Evolutionary conservation across 2,888 invertebrate genomes (phyloP).

Genomic region (Melanophora roralis): DNA sequence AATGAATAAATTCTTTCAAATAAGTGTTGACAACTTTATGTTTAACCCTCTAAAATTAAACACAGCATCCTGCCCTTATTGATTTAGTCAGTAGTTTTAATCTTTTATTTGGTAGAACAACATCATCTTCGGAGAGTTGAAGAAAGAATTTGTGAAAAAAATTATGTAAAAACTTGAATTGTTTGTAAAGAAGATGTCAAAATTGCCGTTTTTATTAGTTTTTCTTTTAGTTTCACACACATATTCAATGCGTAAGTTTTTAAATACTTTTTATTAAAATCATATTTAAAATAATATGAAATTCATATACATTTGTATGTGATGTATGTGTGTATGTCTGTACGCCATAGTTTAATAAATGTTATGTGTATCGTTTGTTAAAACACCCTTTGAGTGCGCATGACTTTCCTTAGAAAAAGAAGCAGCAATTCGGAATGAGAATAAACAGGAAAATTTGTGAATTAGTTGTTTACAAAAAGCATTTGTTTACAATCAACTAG

Average conservation of each 20-base stretch:
- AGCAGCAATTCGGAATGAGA: not conserved
- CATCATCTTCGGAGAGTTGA: not conserved
- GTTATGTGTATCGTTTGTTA: conserved; percentile 21
- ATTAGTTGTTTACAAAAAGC: conserved; percentile 34
- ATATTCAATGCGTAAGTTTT: conserved; percentile 48
- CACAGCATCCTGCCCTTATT: conserved; percentile 25
- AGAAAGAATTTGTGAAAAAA: not conserved
- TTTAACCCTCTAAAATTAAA: not conserved
- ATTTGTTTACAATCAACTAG: conserved; percentile 9
- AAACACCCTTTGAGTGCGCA: conserved; percentile 42
- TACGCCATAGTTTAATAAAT: not conserved
- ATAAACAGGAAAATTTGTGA: not conserved
- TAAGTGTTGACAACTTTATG: not conserved
- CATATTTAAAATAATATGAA: not conserved
- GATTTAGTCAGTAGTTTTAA: conserved; percentile 35
- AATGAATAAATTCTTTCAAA: not conserved
- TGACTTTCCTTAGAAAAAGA: not conserved
- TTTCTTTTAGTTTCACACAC: conserved; percentile 38
- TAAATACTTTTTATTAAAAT: not conserved
- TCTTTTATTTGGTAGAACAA: conserved; percentile 6
- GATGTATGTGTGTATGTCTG: not conserved
- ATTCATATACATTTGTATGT: not conserved
- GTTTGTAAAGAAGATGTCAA: conserved; percentile 24
- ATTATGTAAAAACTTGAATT: conserved; percentile 29
- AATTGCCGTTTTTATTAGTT: conserved; percentile 37